Conservation (phyloP, 2,888 invertebrate species). For the Tromatobia lineatoria region DNA sequence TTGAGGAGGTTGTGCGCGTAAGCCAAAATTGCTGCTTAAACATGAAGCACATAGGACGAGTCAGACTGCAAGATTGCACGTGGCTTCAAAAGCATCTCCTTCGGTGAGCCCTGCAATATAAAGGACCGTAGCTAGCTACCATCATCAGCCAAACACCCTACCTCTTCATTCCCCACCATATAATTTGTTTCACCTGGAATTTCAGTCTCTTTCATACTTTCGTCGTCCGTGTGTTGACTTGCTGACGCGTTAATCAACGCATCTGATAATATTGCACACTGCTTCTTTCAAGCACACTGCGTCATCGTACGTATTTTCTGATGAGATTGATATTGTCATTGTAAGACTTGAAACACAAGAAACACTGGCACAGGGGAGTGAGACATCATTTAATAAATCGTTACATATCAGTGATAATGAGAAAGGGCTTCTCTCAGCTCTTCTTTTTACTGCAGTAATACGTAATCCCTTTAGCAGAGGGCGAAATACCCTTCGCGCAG, state of each 20-base stretch:
- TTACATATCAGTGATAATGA: not conserved
- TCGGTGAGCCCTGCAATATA: slow-evolving; percentile 16
- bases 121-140: slow-evolving; percentile 8
- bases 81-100: slow-evolving; percentile 18
- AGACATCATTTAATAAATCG: not conserved
- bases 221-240: slow-evolving; percentile 57
- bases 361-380: not conserved
- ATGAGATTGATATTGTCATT: not conserved
- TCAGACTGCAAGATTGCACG: slow-evolving; percentile 77
- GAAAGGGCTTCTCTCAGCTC: not conserved
- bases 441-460: slow-evolving; percentile 1
- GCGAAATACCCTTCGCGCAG: slow-evolving; percentile 24
- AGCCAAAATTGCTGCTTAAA: slow-evolving; percentile 78
- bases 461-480: slow-evolving; percentile 11
- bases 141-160: slow-evolving; percentile 35
- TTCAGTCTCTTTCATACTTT: slow-evolving; percentile 43
- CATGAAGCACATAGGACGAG: slow-evolving; percentile 77
- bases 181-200: slow-evolving; percentile 37
- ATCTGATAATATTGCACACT: slow-evolving; percentile 78
- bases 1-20: slow-evolving; percentile 45
- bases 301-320: not conserved
- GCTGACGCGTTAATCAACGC: slow-evolving; percentile 24
- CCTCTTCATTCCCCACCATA: slow-evolving; percentile 54
- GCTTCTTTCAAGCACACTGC: slow-evolving; percentile 66
- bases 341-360: not conserved